Conservation (phyloP, 2,888 invertebrate species). For the Balanococcus diminutus region DNA sequence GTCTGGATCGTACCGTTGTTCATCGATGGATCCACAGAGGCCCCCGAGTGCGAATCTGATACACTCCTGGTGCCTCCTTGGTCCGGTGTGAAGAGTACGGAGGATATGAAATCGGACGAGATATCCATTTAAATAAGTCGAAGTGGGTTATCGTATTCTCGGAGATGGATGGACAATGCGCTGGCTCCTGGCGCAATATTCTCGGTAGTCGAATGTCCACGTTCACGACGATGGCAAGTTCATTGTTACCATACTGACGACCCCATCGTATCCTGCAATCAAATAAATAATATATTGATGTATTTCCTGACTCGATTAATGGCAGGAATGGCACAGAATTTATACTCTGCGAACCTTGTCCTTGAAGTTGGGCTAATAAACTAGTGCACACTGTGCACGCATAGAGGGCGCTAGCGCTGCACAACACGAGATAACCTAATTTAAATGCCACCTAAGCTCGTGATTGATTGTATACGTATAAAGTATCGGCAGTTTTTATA, state of each 20-base stretch:
- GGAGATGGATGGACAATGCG: background rate
- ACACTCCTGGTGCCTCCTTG: background rate
- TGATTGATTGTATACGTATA: background rate
- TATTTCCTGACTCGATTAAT: no score
- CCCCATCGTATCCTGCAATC: no score
- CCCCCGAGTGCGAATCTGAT: background rate
- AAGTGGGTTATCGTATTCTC: background rate
- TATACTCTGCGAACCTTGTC: constrained; percentile 12
- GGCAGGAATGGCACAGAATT: no score
- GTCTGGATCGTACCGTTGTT: constrained; percentile 20
- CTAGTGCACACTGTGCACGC: background rate
- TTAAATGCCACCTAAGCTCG: constrained; percentile 17
- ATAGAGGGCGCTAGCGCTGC: background rate
- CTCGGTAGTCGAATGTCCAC: no score
- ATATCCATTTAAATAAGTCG: constrained; percentile 44
- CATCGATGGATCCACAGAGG: background rate
- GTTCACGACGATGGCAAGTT: no score
- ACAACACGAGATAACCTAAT: background rate
- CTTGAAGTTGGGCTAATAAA: constrained; percentile 19
- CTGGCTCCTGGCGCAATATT: background rate
- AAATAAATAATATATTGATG: no score
- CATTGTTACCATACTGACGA: no score
- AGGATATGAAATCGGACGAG: constrained; percentile 52
- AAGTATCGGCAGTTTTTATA: background rate
- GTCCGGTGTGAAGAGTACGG: constrained; percentile 48